Evolutionary conservation across 2,797 vertebrate species (phyloP).

Genomic region (Onychomys leucogaster): DNA sequence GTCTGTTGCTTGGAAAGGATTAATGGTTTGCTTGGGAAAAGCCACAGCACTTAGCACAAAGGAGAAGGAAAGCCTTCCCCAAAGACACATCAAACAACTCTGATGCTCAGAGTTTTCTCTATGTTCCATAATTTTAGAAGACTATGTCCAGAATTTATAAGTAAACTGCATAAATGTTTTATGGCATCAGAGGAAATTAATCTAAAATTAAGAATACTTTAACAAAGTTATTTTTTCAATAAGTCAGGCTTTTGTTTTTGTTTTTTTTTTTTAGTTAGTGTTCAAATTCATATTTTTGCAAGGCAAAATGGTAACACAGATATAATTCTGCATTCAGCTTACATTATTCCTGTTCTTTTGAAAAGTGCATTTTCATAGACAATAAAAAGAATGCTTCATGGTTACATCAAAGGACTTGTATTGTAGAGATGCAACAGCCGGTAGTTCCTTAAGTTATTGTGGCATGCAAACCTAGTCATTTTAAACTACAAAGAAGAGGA

Average conservation of each 20-base stretch:
- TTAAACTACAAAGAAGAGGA: constrained; percentile 46
- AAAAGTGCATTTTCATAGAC: constrained; percentile 11
- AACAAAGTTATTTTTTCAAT: background rate
- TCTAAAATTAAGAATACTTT: constrained; percentile 54
- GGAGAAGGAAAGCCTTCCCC: background rate
- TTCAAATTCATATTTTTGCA: constrained; percentile 41
- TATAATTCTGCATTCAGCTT: constrained; percentile 29
- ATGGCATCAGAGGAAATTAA: constrained; percentile 38
- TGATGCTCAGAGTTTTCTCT: background rate
- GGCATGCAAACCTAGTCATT: background rate
- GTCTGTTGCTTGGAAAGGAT: background rate
- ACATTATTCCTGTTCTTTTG: background rate
- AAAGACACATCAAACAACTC: background rate
- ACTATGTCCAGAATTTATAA: background rate
- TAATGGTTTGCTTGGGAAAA: background rate
- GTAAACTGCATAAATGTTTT: background rate
- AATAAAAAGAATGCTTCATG: background rate
- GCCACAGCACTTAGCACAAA: background rate
- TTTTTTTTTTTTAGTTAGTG: constrained; percentile 30
- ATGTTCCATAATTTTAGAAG: constrained; percentile 27
- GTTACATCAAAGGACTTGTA: background rate
- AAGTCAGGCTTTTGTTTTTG: constrained; percentile 12
- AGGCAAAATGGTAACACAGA: constrained; percentile 7
- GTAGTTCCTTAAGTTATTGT: background rate
- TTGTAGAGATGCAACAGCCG: background rate